Base-by-base conservation (phyloP, 2,888 invertebrate species). In the Pimpla rufipes region DNA sequence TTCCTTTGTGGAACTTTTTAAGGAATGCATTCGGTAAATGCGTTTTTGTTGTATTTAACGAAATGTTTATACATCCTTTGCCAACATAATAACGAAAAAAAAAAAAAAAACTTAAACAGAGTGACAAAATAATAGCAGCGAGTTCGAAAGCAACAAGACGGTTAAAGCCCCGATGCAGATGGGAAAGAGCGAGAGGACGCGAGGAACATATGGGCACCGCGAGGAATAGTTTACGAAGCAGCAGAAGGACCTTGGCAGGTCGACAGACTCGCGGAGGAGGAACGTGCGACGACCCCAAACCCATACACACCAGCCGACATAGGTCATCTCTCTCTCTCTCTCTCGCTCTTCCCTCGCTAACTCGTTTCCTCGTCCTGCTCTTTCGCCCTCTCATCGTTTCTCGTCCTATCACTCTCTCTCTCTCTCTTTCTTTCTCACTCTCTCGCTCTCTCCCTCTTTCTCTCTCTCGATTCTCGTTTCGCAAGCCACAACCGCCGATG, bases 271-370 rank as follows among this genome's bases (percentile, higher is more conserved):
- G 88, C 90, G 87, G 89, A 55, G 89, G 10, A 90, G 90, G 90
- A 92, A 92, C 92, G 92, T 92, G 88, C 92, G 91, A 92, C 92
- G 93, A 93, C 92, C 92, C 91, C 91, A 74, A 70, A 74, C 76
- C 74, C 79, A 85, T 78, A 73, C 83, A 77, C 73, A 62, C 79
- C 66, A 35, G 42, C 6, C 68, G 45, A 10, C 59, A 78, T 77
- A 50, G 73, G 4, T 21, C 64, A 64, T 77, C 80, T 74, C 73
- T 23, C 68, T 68, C 71, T 13, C 70, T 77, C 80, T 74, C 73
- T 18, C 73, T 68, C 71, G 13, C 70, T 11, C 74, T 57, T 42
- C 42, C 21, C 62, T 59, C 40, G 45, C 35, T n/a, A 66, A 62
- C 40, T 45, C 59, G 35, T 57, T 68, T 55, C 47, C 40, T 23